These are phyloP conservation scores for Lacanobia wlatinum DNA, from an alignment of 2,888 invertebrate genomes.

Conservation along the genomic window DNA sequence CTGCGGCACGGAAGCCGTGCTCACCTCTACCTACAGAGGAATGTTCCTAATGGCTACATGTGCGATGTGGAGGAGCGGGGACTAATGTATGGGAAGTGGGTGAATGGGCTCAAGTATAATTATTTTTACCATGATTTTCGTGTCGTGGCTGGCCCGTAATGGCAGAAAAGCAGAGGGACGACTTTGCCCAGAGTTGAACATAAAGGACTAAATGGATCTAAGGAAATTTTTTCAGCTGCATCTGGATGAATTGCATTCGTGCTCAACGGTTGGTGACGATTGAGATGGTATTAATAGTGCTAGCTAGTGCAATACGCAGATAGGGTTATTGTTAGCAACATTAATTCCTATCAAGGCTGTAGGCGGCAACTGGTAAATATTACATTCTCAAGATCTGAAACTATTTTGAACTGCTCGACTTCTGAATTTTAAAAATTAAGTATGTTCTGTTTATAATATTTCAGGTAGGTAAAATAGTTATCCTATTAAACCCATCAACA, in stretches of 20 bases:
- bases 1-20: slow-evolving; percentile 25
- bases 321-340: too few species aligned
- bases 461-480: too few species aligned
- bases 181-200: background rate
- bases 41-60: slow-evolving; percentile 38
- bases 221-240: background rate
- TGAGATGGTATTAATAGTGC: background rate
- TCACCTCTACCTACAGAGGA: slow-evolving; percentile 24
- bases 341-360: too few species aligned
- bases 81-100: slow-evolving; percentile 4
- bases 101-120: background rate
- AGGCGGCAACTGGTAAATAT: too few species aligned
- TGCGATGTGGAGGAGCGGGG: background rate
- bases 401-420: too few species aligned
- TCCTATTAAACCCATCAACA: too few species aligned
- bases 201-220: background rate
- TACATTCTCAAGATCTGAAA: too few species aligned
- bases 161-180: too few species aligned
- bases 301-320: too few species aligned
- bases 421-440: too few species aligned
- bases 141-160: too few species aligned
- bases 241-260: background rate
- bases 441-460: too few species aligned
- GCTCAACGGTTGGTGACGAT: background rate
- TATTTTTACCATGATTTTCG: background rate